These are phyloP conservation scores for Syndactyla subalaris DNA, from an alignment of 2,797 vertebrate genomes.

Conservation along the genomic window DNA sequence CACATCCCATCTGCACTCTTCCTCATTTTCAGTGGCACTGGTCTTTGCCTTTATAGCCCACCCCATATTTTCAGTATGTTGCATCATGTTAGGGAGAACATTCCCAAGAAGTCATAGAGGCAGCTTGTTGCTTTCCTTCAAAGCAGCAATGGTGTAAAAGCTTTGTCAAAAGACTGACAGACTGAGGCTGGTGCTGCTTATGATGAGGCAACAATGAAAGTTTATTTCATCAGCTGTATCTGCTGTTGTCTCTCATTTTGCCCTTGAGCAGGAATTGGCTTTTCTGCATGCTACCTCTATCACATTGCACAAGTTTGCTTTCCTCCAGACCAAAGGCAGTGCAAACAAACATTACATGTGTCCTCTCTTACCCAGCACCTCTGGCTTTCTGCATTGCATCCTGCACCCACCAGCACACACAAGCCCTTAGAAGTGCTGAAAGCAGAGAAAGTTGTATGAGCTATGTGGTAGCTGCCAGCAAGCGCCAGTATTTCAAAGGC, in stretches of 20 bases:
- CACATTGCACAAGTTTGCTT: background rate
- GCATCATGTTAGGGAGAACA: background rate
- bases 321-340: background rate
- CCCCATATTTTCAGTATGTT: background rate
- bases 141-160: background rate
- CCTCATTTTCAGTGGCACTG: background rate
- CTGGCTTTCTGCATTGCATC: background rate
- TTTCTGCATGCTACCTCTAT: background rate
- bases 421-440: background rate
- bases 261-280: background rate
- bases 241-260: background rate
- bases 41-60: background rate
- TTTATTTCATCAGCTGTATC: constrained; percentile 6
- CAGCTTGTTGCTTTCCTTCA: background rate
- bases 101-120: background rate
- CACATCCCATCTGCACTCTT: background rate
- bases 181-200: background rate
- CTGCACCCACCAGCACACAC: background rate
- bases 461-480: background rate
- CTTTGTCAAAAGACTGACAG: constrained; percentile 3
- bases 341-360: background rate
- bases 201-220: background rate
- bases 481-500: background rate
- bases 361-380: background rate
- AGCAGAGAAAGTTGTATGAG: background rate